Evolutionary conservation across 2,797 vertebrate species (phyloP).

Genomic region (Sebastes paucispinis): DNA sequence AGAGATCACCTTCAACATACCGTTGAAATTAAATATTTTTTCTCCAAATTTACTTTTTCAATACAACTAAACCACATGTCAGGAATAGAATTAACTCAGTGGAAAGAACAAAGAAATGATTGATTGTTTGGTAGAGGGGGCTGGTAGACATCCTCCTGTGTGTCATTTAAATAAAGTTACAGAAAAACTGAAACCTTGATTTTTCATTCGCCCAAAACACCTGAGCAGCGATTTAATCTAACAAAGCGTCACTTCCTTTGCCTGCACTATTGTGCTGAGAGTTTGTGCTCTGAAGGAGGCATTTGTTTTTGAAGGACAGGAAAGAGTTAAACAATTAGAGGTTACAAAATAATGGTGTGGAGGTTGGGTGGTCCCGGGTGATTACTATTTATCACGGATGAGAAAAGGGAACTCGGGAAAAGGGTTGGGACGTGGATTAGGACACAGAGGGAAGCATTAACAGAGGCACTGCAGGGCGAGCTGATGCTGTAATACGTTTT

Average conservation of each 20-base stretch:
- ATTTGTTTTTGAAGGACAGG: slow-evolving; percentile 73
- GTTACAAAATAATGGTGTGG: slow-evolving; percentile 62
- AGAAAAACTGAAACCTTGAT: neutral
- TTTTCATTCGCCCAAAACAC: slow-evolving; percentile 27
- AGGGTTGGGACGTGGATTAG: slow-evolving; percentile 63
- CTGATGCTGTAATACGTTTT: slow-evolving; percentile 53
- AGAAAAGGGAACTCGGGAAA: slow-evolving; percentile 70
- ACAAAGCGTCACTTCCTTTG: slow-evolving; percentile 46
- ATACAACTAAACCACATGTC: neutral
- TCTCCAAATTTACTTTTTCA: neutral
- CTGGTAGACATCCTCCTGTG: neutral
- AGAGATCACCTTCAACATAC: neutral
- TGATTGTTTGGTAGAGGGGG: neutral
- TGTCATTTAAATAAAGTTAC: slow-evolving; percentile 1
- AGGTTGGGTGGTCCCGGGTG: slow-evolving; percentile 65
- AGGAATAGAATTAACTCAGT: neutral
- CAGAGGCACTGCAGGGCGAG: neutral
- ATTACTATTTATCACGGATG: slow-evolving; percentile 70
- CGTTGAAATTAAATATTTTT: neutral
- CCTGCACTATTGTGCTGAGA: slow-evolving; percentile 34
- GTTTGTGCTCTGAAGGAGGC: slow-evolving; percentile 7
- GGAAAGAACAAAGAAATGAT: neutral
- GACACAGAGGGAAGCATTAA: slow-evolving; percentile 5
- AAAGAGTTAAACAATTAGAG: slow-evolving; percentile 79
- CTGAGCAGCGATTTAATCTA: slow-evolving; percentile 23